Conservation (phyloP, 2,797 vertebrate species). For the Todus mexicanus region DNA sequence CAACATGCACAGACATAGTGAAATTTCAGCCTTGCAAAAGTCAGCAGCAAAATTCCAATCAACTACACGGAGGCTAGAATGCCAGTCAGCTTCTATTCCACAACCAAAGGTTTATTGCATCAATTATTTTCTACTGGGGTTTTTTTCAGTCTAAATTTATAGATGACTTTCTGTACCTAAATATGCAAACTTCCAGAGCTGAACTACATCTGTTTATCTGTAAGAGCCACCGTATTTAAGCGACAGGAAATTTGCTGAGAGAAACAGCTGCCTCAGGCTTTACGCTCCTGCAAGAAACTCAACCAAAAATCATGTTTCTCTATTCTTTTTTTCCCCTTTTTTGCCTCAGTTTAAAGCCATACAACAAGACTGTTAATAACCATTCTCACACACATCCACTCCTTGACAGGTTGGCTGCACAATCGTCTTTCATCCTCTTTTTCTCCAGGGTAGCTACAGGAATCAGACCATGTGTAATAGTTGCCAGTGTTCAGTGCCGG, state of each 20-base stretch:
- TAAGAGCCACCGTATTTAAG: neutral
- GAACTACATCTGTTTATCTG: neutral
- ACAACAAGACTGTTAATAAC: constrained; percentile 57
- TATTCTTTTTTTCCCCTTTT: neutral
- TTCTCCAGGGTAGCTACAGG: constrained; percentile 58
- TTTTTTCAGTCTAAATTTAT: neutral
- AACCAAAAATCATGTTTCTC: constrained; percentile 21
- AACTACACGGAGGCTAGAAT: neutral
- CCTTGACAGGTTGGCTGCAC: constrained; percentile 64
- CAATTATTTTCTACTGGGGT: neutral
- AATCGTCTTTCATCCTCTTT: constrained; percentile 63
- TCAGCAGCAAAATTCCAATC: neutral
- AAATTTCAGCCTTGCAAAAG: neutral
- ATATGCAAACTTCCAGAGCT: neutral
- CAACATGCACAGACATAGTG: accelerated
- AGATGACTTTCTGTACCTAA: neutral
- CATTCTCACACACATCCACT: neutral
- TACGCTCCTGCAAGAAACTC: constrained; percentile 24
- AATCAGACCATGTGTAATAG: constrained; percentile 54
- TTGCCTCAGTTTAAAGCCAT: neutral
- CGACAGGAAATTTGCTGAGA: constrained; percentile 12
- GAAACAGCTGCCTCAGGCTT: constrained; percentile 25
- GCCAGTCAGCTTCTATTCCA: neutral
- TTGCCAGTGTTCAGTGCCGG: neutral
- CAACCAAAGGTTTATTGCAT: neutral